Evolutionary conservation across 2,888 invertebrate genomes (phyloP).

Genomic region (Cylloceria caligata): DNA sequence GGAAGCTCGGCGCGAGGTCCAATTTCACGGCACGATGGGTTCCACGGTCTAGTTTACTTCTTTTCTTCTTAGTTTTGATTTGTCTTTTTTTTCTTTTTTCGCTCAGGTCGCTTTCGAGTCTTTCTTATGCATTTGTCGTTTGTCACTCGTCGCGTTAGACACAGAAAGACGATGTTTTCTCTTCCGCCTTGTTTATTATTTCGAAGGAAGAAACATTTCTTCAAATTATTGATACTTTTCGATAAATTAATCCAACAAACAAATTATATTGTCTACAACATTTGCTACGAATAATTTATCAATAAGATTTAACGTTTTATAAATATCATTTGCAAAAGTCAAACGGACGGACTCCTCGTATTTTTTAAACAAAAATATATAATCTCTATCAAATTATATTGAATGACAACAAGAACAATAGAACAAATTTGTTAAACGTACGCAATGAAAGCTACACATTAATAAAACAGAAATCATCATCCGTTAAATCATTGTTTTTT

Average conservation of each 20-base stretch:
- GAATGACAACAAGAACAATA: neutral
- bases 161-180: conserved; percentile 20
- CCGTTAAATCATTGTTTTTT: neutral
- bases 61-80: conserved; percentile 55
- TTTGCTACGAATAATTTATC: too few species aligned
- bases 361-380: too few species aligned
- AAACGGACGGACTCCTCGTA: too few species aligned
- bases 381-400: too few species aligned
- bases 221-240: neutral
- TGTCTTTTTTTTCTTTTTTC: conserved; percentile 40
- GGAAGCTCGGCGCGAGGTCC: conserved; percentile 63
- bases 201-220: neutral
- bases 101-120: conserved; percentile 8
- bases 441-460: neutral
- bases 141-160: conserved; percentile 33
- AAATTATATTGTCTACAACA: too few species aligned
- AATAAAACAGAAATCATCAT: neutral
- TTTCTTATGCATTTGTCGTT: conserved; percentile 15
- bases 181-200: neutral
- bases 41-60: conserved; percentile 72
- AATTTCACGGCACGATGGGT: conserved; percentile 74
- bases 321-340: too few species aligned
- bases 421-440: neutral
- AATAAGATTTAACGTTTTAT: too few species aligned
- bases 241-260: too few species aligned